Percentiles rank a stretch among this genome's conserved stretches.
These are phyloP conservation scores for Nyleta sp. DNA, from an alignment of 2,888 invertebrate species.

Conservation along the genomic window DNA sequence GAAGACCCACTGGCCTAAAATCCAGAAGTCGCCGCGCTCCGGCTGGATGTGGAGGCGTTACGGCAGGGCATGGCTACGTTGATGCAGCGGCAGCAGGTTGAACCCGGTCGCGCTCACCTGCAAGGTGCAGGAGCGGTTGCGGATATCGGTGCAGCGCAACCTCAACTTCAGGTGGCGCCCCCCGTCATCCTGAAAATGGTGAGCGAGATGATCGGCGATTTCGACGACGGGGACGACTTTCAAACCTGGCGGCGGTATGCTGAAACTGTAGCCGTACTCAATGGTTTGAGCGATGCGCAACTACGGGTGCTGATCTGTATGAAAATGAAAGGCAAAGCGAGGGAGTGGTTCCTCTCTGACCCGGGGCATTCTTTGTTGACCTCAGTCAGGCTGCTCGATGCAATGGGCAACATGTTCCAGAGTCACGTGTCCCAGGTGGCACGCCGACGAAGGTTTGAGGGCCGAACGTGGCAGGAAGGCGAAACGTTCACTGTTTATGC, in stretches of 20 bases:
- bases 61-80: not conserved
- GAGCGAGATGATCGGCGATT: not conserved
- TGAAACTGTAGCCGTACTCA: not conserved
- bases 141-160: not conserved
- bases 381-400: constrained; percentile 33
- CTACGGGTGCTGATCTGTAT: constrained; percentile 49
- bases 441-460: constrained; percentile 51
- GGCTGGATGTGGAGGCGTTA: not conserved
- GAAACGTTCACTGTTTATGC: constrained; percentile 59
- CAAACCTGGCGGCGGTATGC: not conserved
- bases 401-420: constrained; percentile 59
- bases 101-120: not conserved
- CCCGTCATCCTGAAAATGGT: not conserved
- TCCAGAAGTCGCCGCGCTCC: not conserved
- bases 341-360: constrained; percentile 61
- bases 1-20: not conserved
- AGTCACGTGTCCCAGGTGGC: constrained; percentile 46
- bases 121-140: not conserved
- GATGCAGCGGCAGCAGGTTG: not conserved
- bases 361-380: constrained; percentile 52
- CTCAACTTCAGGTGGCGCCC: not conserved
- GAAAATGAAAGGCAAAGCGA: constrained; percentile 54
- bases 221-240: not conserved
- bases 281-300: not conserved
- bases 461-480: constrained; percentile 44